Evolutionary conservation across 2,888 invertebrate genomes (phyloP), one percentile per base, ranked within the genome.

Genomic region (Coleophora flavipennella): DNA sequence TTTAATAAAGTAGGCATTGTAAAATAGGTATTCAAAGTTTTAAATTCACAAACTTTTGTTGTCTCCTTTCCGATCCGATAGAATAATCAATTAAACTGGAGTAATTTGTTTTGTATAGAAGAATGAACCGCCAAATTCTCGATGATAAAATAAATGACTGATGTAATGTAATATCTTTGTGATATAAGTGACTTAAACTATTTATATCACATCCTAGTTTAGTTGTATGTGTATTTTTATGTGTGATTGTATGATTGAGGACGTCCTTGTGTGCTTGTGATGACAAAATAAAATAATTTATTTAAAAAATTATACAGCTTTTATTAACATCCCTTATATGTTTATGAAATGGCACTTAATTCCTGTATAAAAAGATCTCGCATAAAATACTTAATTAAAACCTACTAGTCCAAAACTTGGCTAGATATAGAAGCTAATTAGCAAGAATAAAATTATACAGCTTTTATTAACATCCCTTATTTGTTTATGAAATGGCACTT

Each of bases 181-280:
- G 83, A 80, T 81, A 76, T 79, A 64, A 70, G 20, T 20, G 20
- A 20, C 20, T 20, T 68, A 57, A 62, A 60, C n/a, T 59, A 57
- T 71, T 75, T 77, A 61, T 79, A 73, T 83, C 78, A 76, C 74
- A 55, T 59, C 62, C n/a, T 78, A 80, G 80, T 70, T 63, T 74
- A 74, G 77, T 71, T 65, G 67, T 71, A 64, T 74, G 73, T 79
- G 73, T 74, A 77, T 74, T 67, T 38, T 75, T 75, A 48, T 55
- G 69, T 62, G 76, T 67, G 75, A 66, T 62, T 42, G 46, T 36
- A 26, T 20, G 81, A 62, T 62, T 84, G 81, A 75, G 84, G 84
- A 84, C 84, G 84, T 84, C 84, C 84, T 83, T 80, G 84, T 69
- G 63, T 83, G 83, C 51, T 67, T 83, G 83, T 77, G 76, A 70